Evolutionary conservation across 2,797 vertebrate species (phyloP).

Genomic region (Squalus acanthias): DNA sequence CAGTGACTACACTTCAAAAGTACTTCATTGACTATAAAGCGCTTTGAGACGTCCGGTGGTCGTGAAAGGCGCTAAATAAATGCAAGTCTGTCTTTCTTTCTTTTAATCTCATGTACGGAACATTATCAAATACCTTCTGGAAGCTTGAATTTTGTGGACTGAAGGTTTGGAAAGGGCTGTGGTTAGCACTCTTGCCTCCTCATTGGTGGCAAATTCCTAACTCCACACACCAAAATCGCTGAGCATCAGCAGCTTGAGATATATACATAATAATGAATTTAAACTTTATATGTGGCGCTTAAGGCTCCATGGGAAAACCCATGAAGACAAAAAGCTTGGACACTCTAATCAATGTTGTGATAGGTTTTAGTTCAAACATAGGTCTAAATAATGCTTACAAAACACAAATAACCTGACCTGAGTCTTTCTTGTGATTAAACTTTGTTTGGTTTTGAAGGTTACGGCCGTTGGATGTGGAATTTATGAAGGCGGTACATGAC

Average conservation of each 20-base stretch:
- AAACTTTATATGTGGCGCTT: not conserved
- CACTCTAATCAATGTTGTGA: not conserved
- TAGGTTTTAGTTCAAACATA: not conserved
- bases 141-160: not conserved
- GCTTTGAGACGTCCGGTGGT: no score
- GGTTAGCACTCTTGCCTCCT: not conserved
- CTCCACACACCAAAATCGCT: not conserved
- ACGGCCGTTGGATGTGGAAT: conserved; percentile 88
- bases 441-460: conserved; percentile 60
- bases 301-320: not conserved
- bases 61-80: no score
- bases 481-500: conserved; percentile 91
- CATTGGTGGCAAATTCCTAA: not conserved
- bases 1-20: no score
- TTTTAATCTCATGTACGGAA: no score
- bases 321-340: not conserved
- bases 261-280: not conserved
- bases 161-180: not conserved
- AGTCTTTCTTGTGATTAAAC: not conserved
- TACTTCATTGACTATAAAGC: no score
- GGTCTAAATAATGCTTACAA: not conserved
- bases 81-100: no score
- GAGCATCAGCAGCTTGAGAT: not conserved
- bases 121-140: not conserved
- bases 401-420: not conserved